Conservation (phyloP, 2,888 invertebrate species). For the Saturnia japonica region DNA sequence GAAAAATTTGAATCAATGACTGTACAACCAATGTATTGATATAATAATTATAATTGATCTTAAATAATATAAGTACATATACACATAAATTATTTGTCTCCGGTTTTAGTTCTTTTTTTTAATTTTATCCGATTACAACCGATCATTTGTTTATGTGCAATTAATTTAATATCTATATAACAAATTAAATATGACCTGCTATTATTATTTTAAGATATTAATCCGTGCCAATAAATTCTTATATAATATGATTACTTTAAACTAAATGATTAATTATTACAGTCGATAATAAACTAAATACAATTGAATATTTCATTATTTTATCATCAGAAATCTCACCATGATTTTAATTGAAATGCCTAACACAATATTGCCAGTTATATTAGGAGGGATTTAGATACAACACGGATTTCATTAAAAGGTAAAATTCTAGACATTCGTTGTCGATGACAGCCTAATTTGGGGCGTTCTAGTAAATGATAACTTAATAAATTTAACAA, state of each 20-base stretch:
- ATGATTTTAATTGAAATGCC: background rate
- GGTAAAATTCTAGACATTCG: constrained; percentile 69
- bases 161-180: constrained; percentile 60
- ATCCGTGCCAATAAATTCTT: constrained; percentile 62
- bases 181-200: constrained; percentile 59
- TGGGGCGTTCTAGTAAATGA: constrained; percentile 54
- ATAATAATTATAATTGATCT: constrained; percentile 65
- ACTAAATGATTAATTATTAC: constrained; percentile 13
- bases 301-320: background rate
- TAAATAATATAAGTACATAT: constrained; percentile 67
- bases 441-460: constrained; percentile 76
- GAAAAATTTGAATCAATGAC: constrained; percentile 62
- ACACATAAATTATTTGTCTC: constrained; percentile 80
- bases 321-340: background rate
- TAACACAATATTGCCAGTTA: constrained; percentile 6
- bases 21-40: constrained; percentile 71
- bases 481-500: constrained; percentile 38
- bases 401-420: constrained; percentile 39
- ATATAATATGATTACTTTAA: constrained; percentile 48
- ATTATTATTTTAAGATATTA: constrained; percentile 56
- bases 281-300: background rate
- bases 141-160: constrained; percentile 79
- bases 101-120: constrained; percentile 66
- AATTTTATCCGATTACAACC: constrained; percentile 77
- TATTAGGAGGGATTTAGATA: constrained; percentile 17